Conservation (phyloP, 2,113 vertebrate species). For the Rhegmatorhina hoffmannsi region DNA sequence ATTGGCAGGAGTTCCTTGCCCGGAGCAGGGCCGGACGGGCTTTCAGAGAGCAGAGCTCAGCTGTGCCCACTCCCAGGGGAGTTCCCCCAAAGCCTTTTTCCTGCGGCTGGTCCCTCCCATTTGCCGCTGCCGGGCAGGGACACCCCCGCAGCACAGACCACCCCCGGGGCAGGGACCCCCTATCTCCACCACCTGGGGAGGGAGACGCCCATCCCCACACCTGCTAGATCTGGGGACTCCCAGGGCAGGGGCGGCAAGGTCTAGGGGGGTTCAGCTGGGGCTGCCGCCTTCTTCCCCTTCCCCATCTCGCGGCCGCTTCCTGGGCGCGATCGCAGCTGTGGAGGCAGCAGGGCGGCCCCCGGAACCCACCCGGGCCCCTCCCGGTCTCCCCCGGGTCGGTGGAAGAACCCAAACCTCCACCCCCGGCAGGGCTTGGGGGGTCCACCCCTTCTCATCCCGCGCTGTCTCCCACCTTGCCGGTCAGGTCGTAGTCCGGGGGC, state of each 20-base stretch:
- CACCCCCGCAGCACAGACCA: neutral
- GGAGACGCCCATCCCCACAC: neutral
- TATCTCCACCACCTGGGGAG: neutral
- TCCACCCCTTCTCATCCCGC: neutral
- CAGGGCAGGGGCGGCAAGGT: neutral
- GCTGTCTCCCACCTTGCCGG: slow-evolving; percentile 71
- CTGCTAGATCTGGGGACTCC: neutral
- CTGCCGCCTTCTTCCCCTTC: neutral
- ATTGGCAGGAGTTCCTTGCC: neutral
- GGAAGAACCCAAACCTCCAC: neutral
- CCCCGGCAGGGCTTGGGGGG: accelerated
- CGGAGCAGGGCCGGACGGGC: accelerated
- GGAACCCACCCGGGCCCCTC: too few relatives aligned
- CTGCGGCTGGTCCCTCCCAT: neutral
- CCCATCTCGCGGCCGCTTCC: neutral
- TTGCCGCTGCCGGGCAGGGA: neutral
- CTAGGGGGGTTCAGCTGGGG: neutral
- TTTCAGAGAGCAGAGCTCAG: neutral
- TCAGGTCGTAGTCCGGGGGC: slow-evolving; percentile 51
- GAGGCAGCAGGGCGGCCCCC: neutral
- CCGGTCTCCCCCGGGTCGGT: too few relatives aligned
- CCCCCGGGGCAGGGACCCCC: neutral
- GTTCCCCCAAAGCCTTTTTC: neutral
- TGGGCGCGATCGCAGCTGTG: neutral
- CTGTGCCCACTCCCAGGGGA: neutral